phyloP scores from a whole-genome alignment of 2,797 vertebrate species.

The Neostethus bicornis region DNA sequence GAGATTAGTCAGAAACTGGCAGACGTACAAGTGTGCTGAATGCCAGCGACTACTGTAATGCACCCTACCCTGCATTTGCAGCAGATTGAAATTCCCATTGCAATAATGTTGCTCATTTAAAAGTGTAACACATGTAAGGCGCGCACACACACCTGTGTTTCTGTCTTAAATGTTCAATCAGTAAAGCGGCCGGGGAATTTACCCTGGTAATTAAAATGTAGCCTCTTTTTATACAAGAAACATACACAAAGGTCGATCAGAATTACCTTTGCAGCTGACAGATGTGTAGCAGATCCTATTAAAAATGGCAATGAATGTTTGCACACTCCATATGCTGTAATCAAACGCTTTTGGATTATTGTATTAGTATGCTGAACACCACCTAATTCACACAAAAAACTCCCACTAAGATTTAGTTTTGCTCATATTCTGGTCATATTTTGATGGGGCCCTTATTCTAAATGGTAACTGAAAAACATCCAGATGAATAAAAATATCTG shows the following conservation, averaged over 20 bases:
- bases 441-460: neutral
- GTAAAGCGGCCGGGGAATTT: slow-evolving; percentile 2
- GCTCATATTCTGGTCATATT: neutral
- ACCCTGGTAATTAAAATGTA: neutral
- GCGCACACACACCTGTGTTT: neutral
- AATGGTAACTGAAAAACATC: neutral
- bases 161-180: neutral
- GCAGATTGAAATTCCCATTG: slow-evolving; percentile 23
- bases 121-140: neutral
- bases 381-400: no score
- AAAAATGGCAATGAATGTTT: neutral
- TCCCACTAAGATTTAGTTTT: neutral
- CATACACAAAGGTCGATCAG: neutral
- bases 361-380: neutral
- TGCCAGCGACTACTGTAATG: slow-evolving; percentile 34
- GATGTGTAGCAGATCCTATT: neutral
- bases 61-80: slow-evolving; percentile 39
- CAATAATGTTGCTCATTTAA: slow-evolving; percentile 11
- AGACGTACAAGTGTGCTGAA: slow-evolving; percentile 10
- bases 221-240: neutral
- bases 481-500: neutral
- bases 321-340: neutral
- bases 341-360: neutral
- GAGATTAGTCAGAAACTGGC: slow-evolving; percentile 48
- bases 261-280: neutral